phyloP scores from a whole-genome alignment of 2,113 vertebrate species.

The Asarcornis scutulata region DNA sequence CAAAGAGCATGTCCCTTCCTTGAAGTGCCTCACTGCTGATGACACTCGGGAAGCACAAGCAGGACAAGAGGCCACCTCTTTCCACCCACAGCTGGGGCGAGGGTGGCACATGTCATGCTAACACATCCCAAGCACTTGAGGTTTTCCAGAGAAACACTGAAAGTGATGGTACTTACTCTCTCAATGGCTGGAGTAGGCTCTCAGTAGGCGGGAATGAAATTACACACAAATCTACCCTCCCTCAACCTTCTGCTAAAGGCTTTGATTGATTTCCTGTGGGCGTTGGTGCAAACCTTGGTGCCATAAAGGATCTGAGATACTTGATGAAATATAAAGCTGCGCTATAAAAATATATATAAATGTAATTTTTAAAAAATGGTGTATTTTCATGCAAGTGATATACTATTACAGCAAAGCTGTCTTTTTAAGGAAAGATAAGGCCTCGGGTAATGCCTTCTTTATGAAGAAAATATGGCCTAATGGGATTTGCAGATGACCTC shows the following conservation, averaged over 20 bases:
- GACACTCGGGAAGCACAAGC: background rate
- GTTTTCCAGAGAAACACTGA: constrained; percentile 11
- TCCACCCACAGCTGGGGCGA: background rate
- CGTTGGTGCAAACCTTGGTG: constrained; percentile 43
- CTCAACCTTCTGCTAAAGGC: constrained; percentile 18
- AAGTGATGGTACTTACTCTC: background rate
- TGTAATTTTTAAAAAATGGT: background rate
- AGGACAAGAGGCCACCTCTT: background rate
- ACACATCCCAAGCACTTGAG: background rate
- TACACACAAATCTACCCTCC: background rate
- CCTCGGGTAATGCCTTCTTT: background rate
- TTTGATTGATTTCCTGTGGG: constrained; percentile 58
- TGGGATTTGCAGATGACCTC: constrained; percentile 8
- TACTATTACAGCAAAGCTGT: background rate
- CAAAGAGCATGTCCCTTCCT: background rate
- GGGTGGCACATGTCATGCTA: rapidly evolving
- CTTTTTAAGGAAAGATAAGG: background rate
- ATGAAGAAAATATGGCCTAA: background rate
- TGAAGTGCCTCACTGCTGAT: background rate
- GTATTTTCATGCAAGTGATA: background rate
- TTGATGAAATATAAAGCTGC: background rate
- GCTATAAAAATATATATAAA: background rate
- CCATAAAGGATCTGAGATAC: background rate
- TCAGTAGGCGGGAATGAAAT: constrained; percentile 18
- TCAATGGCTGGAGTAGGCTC: background rate